These are phyloP conservation scores for Thomomys bottae DNA, from an alignment of 2,113 vertebrate genomes.

Conservation along the genomic window DNA sequence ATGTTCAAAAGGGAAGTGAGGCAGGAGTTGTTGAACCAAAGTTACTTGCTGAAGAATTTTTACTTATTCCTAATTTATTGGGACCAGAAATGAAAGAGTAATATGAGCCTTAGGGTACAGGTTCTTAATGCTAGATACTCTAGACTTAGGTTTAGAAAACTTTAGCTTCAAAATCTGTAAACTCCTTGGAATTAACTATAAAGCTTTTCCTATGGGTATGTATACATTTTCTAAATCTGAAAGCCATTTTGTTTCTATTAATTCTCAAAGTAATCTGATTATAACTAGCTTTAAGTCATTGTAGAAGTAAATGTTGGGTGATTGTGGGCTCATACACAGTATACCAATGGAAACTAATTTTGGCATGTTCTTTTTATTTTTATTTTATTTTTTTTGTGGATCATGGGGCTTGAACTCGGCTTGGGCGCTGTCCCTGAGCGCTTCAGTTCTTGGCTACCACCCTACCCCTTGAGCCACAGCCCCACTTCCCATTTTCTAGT, in stretches of 20 bases:
- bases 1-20: neutral
- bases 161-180: conserved; percentile 23
- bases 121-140: conserved; percentile 38
- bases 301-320: conserved; percentile 33
- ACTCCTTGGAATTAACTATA: neutral
- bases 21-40: neutral
- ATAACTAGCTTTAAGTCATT: conserved; percentile 27
- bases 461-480: no score
- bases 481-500: no score
- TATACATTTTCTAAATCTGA: neutral
- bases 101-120: neutral
- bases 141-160: neutral
- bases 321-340: neutral
- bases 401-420: no score
- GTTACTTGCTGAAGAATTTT: neutral
- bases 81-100: neutral
- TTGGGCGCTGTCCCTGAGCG: no score
- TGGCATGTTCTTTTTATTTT: neutral
- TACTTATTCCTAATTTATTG: conserved; percentile 28
- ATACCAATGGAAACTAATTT: neutral
- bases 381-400: no score
- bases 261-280: conserved; percentile 5
- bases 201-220: neutral
- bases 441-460: no score
- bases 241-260: conserved; percentile 35